Evolutionary conservation across 2,888 invertebrate species (phyloP).

Genomic region (Eupeodes luniger): DNA sequence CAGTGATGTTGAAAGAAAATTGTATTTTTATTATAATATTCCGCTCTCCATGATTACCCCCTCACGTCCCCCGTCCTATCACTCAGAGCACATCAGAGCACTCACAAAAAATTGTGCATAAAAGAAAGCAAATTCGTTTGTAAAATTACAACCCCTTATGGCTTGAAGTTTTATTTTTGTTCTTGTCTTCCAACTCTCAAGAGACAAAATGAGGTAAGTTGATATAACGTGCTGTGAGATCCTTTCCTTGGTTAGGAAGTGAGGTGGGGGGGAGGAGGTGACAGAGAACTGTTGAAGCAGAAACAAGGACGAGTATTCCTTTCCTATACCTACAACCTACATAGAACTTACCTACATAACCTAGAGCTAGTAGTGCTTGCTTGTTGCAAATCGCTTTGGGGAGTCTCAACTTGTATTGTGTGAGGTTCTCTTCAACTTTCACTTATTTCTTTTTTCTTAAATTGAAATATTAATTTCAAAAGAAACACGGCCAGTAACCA

Average conservation of each 20-base stretch:
- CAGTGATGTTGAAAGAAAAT: conserved; percentile 4
- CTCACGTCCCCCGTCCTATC: neutral
- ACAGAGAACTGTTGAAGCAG: neutral
- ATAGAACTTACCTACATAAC: too few species aligned
- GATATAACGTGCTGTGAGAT: neutral
- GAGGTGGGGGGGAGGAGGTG: neutral
- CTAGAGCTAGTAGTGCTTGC: too few species aligned
- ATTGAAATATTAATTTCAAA: conserved; percentile 47
- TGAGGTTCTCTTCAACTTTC: conserved; percentile 3
- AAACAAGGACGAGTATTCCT: conserved; percentile 11
- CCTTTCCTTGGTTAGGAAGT: too few species aligned
- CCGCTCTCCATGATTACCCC: conserved; percentile 21
- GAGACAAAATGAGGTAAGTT: conserved; percentile 6
- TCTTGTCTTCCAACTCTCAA: conserved; percentile 42
- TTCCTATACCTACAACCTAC: too few species aligned
- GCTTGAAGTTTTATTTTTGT: conserved; percentile 22
- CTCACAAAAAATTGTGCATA: neutral
- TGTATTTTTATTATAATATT: conserved; percentile 56
- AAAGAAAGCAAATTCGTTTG: conserved; percentile 51
- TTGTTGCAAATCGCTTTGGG: neutral
- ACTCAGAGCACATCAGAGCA: neutral
- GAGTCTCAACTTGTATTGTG: neutral
- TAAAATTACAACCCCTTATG: conserved; percentile 55
- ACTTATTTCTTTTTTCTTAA: neutral
- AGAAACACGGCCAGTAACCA: conserved; percentile 56